Base-by-base conservation (phyloP, 2,113 vertebrate genomes). In the Eclectus roratus region DNA sequence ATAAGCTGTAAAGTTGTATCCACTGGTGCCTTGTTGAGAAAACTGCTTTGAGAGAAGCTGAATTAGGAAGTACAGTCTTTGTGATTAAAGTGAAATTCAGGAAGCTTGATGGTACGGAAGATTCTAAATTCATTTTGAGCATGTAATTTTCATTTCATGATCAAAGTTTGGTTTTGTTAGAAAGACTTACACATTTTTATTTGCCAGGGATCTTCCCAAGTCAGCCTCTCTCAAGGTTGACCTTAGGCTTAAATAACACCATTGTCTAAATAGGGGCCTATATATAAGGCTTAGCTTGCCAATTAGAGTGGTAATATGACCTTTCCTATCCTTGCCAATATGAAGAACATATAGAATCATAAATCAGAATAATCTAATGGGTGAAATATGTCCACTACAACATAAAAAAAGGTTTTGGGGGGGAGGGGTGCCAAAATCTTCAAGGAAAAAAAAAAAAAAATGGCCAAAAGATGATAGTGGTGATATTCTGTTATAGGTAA, bases 191-290 rank as follows among this genome's bases (percentile, higher is more conserved):
- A 2, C 3, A 9, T 53, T 82, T 91, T 78, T 80, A 66, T 70
- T 83, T 93, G 20, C 47, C 29, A 41, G 35, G 19, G 37, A 35
- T 77, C 85, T 91, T 88, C 46, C 44, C 13, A 76, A 80, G 46
- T 73, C 58, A 78, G 23, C n/a, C 66, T 91, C 31, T 85, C 35
- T 85, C 64, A 65, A 39, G 71, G 58, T 46, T 94, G 91, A 90
- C 89, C 88, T 96, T 63, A 88, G 58, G 68, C 43, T 97, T 97
- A 96, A 96, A 93, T 91, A 89, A 96, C 89, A 93, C 44, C 50
- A 35, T 50, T 89, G 71, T 69, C 81, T 70, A 94, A 85, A 83
- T 88, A 85, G 63, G 50, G 55, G 33, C 37, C 43, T 77, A 11
- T 73, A 80, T 88, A 61, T 63, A 71, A 66, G 63, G n/a, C 28